These are phyloP conservation scores for Synergus itoensis DNA, from an alignment of 2,888 invertebrate genomes.

Conservation along the genomic window DNA sequence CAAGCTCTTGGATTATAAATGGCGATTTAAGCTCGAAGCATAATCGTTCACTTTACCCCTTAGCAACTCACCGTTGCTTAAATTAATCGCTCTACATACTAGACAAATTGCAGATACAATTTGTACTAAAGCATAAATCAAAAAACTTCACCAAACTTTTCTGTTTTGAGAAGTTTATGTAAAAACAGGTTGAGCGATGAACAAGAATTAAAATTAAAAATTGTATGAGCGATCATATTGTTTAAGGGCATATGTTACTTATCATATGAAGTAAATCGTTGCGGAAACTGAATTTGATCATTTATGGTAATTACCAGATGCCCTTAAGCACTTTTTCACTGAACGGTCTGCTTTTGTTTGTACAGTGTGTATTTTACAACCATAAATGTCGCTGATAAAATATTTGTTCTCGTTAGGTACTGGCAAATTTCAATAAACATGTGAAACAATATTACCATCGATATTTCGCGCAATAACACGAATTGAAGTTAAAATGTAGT, in stretches of 20 bases:
- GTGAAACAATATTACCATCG: conserved; percentile 22
- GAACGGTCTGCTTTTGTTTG: conserved; percentile 15
- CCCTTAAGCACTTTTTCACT: conserved; percentile 9
- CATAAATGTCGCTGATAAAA: conserved; percentile 27
- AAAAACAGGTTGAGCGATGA: neutral
- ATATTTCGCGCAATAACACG: conserved; percentile 36
- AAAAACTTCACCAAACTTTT: neutral
- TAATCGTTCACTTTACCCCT: conserved; percentile 44
- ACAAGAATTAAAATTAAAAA: neutral
- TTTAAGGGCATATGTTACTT: too few relatives aligned
- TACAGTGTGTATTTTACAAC: conserved; percentile 25
- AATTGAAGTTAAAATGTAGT: conserved; percentile 12
- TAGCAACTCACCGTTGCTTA: conserved; percentile 22
- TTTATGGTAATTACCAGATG: too few relatives aligned
- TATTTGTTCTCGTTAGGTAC: conserved; percentile 32
- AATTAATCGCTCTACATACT: neutral
- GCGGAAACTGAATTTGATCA: too few relatives aligned
- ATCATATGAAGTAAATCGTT: too few relatives aligned
- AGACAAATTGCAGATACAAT: conserved; percentile 2
- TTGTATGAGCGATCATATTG: neutral
- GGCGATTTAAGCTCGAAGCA: conserved; percentile 46
- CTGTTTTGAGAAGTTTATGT: neutral
- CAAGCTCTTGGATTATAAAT: conserved; percentile 47
- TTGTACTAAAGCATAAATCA: neutral
- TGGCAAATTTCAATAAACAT: conserved; percentile 37